Percentiles rank a stretch among this genome's conserved stretches.
Conservation (phyloP, 1,140 invertebrate genomes). For the Drosophila yakuba region DNA sequence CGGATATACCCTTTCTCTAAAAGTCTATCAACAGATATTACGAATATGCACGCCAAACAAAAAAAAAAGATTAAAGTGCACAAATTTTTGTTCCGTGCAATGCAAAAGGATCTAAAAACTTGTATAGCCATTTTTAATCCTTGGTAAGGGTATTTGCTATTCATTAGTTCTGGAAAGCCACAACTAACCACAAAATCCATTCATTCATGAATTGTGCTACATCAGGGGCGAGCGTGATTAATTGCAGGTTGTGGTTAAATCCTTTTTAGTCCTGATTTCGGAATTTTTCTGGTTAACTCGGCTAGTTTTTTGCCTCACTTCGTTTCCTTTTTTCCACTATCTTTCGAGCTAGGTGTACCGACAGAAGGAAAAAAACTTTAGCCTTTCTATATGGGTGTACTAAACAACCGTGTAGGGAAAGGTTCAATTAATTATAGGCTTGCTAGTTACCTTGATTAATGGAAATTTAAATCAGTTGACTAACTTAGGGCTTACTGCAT, state of each 20-base stretch:
- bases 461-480: not conserved
- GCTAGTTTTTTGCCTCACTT: not conserved
- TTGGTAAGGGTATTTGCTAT: conserved; percentile 5
- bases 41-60: not conserved
- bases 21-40: not conserved
- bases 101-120: not conserved
- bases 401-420: not conserved
- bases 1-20: not conserved
- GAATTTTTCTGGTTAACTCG: conserved; percentile 31
- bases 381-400: not conserved
- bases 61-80: too few relatives aligned
- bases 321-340: not conserved
- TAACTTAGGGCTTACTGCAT: too few relatives aligned
- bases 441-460: not conserved
- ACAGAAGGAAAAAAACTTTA: conserved; percentile 5
- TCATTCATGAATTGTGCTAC: conserved; percentile 42
- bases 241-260: conserved; percentile 73
- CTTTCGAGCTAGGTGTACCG: conserved; percentile 8
- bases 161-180: conserved; percentile 11
- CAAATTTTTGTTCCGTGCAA: too few relatives aligned
- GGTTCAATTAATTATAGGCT: not conserved
- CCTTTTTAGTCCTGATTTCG: conserved; percentile 65
- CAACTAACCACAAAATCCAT: conserved; percentile 22
- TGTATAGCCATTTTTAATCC: not conserved
- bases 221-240: conserved; percentile 67